Percentiles rank a stretch among this genome's conserved stretches.
phyloP scores from a whole-genome alignment of 2,888 invertebrate genomes.

The Adelognathus sp. region DNA sequence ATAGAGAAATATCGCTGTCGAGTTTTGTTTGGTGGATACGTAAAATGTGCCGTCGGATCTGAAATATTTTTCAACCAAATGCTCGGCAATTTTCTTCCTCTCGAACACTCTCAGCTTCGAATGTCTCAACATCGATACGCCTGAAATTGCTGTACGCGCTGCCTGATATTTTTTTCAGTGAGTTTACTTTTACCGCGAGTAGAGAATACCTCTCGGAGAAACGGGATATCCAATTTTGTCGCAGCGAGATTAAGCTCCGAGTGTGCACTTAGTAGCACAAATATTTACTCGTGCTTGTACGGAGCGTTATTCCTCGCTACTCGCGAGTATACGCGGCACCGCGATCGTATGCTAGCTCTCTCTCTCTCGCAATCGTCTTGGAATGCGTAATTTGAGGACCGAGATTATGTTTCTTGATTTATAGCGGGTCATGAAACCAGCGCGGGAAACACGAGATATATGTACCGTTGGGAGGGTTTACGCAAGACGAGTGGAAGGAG shows the following conservation, averaged over 20 bases:
- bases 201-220: background rate
- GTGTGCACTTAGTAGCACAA: conserved; percentile 46
- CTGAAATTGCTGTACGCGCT: background rate
- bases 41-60: background rate
- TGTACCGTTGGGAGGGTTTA: conserved; percentile 2
- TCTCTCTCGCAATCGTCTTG: conserved; percentile 61
- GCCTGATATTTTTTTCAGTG: background rate
- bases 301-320: conserved; percentile 20
- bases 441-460: conserved; percentile 39
- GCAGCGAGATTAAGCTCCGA: conserved; percentile 3
- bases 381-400: conserved; percentile 62
- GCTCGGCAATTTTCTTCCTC: background rate
- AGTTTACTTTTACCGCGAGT: background rate
- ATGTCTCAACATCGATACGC: background rate
- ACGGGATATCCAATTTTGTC: conserved; percentile 39
- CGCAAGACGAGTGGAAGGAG: conserved; percentile 30
- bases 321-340: conserved; percentile 53
- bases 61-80: background rate
- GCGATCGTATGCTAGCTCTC: conserved; percentile 13
- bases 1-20: too few species aligned
- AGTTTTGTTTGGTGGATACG: too few species aligned
- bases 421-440: conserved; percentile 63
- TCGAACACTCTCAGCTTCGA: background rate
- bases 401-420: conserved; percentile 69
- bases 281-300: conserved; percentile 42